A percentile compares a stretch with the other conserved stretches of the same genome.
phyloP scores from a whole-genome alignment of 2,888 invertebrate species.

The Acleris cristana region DNA sequence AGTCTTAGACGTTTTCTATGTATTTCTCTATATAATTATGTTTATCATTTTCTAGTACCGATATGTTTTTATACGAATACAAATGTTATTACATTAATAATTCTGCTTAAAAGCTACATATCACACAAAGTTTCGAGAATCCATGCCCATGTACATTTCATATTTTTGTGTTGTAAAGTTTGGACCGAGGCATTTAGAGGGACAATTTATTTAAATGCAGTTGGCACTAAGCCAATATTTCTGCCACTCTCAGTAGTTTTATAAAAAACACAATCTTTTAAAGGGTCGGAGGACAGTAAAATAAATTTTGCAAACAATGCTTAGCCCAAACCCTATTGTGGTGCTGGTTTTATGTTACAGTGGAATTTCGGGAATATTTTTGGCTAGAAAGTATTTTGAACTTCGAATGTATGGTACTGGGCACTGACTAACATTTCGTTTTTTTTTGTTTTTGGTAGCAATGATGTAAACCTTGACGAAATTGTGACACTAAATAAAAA shows the following conservation, averaged over 20 bases:
- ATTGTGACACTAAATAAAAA: no score
- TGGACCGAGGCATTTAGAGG: not conserved
- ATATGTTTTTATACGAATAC: no score
- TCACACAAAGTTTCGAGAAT: no score
- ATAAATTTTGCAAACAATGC: slow-evolving; percentile 26
- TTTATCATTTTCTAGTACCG: no score
- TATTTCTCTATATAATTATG: no score
- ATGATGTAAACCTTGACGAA: no score
- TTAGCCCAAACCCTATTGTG: slow-evolving; percentile 16
- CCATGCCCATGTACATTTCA: not conserved
- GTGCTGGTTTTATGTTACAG: slow-evolving; percentile 10
- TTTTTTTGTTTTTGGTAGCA: not conserved
- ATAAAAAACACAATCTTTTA: slow-evolving; percentile 23
- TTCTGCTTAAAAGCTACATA: no score
- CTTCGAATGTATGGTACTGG: not conserved
- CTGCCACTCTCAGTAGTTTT: slow-evolving; percentile 13
- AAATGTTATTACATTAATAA: no score
- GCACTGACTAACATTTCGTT: not conserved
- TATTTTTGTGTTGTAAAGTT: not conserved
- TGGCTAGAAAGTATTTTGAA: slow-evolving; percentile 2
- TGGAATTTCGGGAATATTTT: slow-evolving; percentile 2
- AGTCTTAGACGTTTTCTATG: no score
- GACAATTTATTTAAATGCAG: slow-evolving; percentile 11
- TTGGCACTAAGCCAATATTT: slow-evolving; percentile 24
- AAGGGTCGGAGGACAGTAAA: slow-evolving; percentile 22